Conservation (phyloP, 1,140 invertebrate species). For the Drosophila santomea region DNA sequence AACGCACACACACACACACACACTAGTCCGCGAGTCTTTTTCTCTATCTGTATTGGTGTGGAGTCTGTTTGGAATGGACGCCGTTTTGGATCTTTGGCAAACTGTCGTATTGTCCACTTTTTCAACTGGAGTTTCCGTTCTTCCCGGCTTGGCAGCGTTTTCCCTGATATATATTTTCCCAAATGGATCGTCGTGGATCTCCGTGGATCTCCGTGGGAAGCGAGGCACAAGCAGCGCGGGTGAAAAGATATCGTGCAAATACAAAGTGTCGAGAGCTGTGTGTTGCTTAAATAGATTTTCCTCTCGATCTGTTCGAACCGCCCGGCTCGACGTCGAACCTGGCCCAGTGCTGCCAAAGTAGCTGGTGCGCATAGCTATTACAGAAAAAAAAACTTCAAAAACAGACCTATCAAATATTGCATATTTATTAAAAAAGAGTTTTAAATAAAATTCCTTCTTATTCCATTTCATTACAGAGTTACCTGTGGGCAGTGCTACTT, state of each 20-base stretch:
- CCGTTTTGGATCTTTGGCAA: neutral
- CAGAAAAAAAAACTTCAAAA: no score
- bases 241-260: conserved; percentile 9
- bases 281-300: conserved; percentile 15
- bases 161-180: neutral
- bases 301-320: conserved; percentile 6
- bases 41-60: no score
- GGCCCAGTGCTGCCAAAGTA: neutral
- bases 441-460: no score
- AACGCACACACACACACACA: neutral
- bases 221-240: conserved; percentile 8
- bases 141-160: neutral
- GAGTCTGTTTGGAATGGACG: no score
- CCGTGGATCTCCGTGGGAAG: neutral
- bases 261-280: conserved; percentile 3
- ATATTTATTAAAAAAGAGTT: no score
- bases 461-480: no score
- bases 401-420: no score
- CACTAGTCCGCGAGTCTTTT: neutral
- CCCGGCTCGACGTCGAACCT: conserved; percentile 6
- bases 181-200: neutral
- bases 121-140: neutral
- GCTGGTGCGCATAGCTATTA: no score
- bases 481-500: no score
- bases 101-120: neutral